These are phyloP conservation scores for Dipodomys merriami DNA, from an alignment of 2,113 vertebrate species.

Conservation along the genomic window DNA sequence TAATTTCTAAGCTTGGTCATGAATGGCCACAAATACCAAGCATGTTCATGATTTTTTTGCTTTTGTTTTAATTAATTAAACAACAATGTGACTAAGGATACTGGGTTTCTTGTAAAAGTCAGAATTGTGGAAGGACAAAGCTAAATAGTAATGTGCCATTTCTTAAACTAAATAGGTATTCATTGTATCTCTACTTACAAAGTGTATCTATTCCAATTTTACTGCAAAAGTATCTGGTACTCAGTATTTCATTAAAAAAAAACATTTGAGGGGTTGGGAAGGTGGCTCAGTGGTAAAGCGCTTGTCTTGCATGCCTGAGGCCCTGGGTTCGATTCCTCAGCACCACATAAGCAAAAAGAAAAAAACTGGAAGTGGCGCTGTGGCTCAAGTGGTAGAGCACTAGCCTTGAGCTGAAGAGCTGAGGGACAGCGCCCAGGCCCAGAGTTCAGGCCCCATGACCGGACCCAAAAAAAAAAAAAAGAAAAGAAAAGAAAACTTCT, in stretches of 20 bases:
- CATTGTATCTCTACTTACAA: not conserved
- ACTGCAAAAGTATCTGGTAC: not conserved
- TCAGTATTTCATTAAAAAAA: not conserved
- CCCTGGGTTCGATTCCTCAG: no score
- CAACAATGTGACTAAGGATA: not conserved
- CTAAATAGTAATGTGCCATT: not conserved
- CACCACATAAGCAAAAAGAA: no score
- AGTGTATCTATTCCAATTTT: not conserved
- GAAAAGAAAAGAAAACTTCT: not conserved
- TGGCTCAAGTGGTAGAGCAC: no score
- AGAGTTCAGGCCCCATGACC: no score
- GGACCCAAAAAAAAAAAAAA: no score
- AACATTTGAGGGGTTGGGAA: no score
- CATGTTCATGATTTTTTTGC: not conserved
- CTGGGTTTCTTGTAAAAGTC: not conserved
- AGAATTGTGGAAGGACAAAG: not conserved
- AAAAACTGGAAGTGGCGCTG: no score
- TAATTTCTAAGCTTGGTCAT: not conserved
- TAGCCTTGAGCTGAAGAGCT: no score
- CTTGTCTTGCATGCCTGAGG: no score
- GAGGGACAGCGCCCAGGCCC: no score
- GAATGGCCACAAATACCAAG: not conserved
- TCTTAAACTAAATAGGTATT: not conserved
- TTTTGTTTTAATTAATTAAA: constrained; percentile 1
- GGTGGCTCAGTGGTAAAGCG: no score